Conservation (phyloP, 2,113 vertebrate species). For the Zingel zingel region DNA sequence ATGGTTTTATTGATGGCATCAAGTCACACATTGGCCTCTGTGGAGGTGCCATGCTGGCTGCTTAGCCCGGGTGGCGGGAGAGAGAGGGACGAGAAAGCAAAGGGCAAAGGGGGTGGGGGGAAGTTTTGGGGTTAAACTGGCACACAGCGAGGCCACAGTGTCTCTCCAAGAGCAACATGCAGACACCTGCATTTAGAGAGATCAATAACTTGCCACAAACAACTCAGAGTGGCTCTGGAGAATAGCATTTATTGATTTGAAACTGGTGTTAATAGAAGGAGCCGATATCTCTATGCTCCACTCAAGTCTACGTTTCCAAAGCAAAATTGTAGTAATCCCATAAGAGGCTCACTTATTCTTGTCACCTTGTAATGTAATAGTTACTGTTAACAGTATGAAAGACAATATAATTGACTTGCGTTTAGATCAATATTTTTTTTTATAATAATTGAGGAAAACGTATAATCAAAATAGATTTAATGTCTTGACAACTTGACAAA, state of each 20-base stretch:
- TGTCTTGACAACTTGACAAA: background rate
- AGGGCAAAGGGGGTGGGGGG: slow-evolving; percentile 22
- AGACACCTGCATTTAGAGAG: slow-evolving; percentile 80
- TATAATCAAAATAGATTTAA: background rate
- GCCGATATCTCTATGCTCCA: slow-evolving; percentile 52
- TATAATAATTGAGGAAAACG: background rate
- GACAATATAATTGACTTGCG: background rate
- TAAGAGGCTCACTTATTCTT: slow-evolving; percentile 6
- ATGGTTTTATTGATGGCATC: slow-evolving; percentile 87
- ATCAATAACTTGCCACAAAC: slow-evolving; percentile 80
- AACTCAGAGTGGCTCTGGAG: slow-evolving; percentile 70
- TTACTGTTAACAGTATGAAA: background rate
- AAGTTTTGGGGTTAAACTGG: slow-evolving; percentile 28
- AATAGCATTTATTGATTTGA: slow-evolving; percentile 71
- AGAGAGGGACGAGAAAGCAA: slow-evolving; percentile 44
- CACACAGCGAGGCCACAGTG: slow-evolving; percentile 63
- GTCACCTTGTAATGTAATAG: slow-evolving; percentile 31
- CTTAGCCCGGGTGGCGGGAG: slow-evolving; percentile 56
- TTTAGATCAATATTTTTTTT: background rate
- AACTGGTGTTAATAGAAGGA: slow-evolving; percentile 71
- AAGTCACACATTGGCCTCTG: slow-evolving; percentile 83
- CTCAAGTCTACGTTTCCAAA: slow-evolving; percentile 32
- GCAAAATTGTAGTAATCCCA: slow-evolving; percentile 36
- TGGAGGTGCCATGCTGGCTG: slow-evolving; percentile 64
- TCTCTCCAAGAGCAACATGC: slow-evolving; percentile 69